Evolutionary conservation across 2,888 invertebrate species (phyloP).

Genomic region (Noctua fimbriata): DNA sequence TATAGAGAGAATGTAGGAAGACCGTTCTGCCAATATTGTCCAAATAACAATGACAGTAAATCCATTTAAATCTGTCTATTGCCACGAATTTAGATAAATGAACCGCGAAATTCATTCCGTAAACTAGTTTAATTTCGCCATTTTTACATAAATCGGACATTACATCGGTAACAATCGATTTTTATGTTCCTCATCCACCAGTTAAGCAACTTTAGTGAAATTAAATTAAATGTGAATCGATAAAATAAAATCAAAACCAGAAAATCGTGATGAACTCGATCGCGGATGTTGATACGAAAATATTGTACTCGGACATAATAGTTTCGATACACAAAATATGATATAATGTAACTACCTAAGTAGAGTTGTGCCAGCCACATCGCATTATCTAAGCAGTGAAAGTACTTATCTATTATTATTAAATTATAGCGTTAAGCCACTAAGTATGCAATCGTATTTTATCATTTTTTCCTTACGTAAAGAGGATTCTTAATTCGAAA

Average conservation of each 20-base stretch:
- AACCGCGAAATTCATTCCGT: slow-evolving; percentile 1
- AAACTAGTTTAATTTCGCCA: slow-evolving; percentile 31
- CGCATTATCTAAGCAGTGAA: slow-evolving; percentile 60
- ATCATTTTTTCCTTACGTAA: slow-evolving; percentile 57
- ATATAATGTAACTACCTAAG: slow-evolving; percentile 19
- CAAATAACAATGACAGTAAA: background rate
- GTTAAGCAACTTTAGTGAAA: slow-evolving; percentile 14
- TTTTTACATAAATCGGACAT: slow-evolving; percentile 49
- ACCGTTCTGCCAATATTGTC: background rate
- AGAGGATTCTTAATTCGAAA: slow-evolving; percentile 25
- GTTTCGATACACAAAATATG: slow-evolving; percentile 34
- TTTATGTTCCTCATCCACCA: slow-evolving; percentile 10
- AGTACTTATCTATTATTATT: slow-evolving; percentile 56
- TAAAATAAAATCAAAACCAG: slow-evolving; percentile 22
- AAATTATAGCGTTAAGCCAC: slow-evolving; percentile 50
- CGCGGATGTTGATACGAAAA: slow-evolving; percentile 27
- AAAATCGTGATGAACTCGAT: slow-evolving; percentile 32
- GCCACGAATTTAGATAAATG: slow-evolving; percentile 16
- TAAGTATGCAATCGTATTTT: slow-evolving; percentile 31
- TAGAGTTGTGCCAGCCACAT: slow-evolving; percentile 7
- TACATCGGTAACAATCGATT: slow-evolving; percentile 28
- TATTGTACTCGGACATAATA: slow-evolving; percentile 15
- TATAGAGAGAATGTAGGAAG: background rate
- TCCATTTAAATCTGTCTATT: slow-evolving; percentile 7
- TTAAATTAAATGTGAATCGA: slow-evolving; percentile 31